Evolutionary conservation across 2,888 invertebrate genomes (phyloP).

Genomic region (Hypomecis atomaria): DNA sequence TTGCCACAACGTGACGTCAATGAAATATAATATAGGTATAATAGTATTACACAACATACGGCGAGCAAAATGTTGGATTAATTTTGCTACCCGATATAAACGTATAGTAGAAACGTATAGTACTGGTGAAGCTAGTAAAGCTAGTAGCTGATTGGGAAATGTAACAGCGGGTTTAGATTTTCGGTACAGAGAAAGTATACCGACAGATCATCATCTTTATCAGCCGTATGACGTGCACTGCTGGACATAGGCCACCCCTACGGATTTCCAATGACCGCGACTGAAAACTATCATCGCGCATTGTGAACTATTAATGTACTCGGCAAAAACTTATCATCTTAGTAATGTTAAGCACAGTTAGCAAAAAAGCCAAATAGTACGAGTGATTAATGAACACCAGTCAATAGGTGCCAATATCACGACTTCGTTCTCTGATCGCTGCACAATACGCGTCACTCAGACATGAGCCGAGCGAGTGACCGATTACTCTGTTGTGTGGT

Average conservation of each 20-base stretch:
- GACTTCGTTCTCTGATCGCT: conserved; percentile 1
- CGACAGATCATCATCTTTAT: too few relatives aligned
- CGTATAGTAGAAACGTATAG: too few relatives aligned
- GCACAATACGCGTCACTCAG: conserved; percentile 15
- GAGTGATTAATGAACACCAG: conserved; percentile 1
- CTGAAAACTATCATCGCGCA: background rate
- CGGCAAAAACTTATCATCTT: too few relatives aligned
- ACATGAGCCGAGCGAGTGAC: background rate
- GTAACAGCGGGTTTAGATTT: too few relatives aligned
- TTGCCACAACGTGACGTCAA: conserved; percentile 34
- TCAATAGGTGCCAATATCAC: conserved; percentile 12
- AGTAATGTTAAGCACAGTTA: background rate
- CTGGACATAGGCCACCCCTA: too few relatives aligned
- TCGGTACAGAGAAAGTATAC: too few relatives aligned
- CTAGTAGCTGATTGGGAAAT: too few relatives aligned
- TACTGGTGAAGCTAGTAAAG: too few relatives aligned
- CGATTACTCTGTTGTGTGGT: conserved; percentile 9
- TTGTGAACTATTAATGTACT: too few relatives aligned
- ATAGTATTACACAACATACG: background rate
- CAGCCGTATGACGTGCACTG: too few relatives aligned
- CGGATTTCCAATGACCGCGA: background rate
- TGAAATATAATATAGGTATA: conserved; percentile 34
- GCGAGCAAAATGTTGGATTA: conserved; percentile 4
- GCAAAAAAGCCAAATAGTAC: background rate
- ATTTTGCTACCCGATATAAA: background rate